Base-by-base conservation (phyloP, 2,888 invertebrate genomes). In the Dryocosmus kuriphilus region DNA sequence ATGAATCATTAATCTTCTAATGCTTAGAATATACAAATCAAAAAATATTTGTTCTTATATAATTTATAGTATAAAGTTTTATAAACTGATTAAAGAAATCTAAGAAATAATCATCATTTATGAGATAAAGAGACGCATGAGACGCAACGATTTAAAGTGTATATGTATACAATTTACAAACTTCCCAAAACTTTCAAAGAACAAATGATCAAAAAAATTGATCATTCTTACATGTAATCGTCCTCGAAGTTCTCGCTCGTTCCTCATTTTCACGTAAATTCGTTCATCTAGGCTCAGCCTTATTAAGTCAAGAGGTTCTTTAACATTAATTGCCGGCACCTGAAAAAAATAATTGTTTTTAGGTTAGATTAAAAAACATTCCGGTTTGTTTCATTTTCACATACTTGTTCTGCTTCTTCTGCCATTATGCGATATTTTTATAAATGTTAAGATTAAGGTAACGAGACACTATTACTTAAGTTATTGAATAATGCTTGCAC, bases 251-350 rank as follows among this genome's bases (percentile, higher is more conserved):
- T 99, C 99, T 78, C 99, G 94, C 90, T 99, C 99, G 91, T 98
- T 99, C 76, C 99, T 95, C 99, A 99, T 99, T 93, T 99, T 99
- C 0, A 99, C 99, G 88, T 98, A 99, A 89, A 99, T 99, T 88
- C 98, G 95, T 92, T 99, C 99, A 92, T 99, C 99, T 85, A 99
- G 94, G 93, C 99, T 99, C 16, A 99, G 94, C 80, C 99, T 95
- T 83, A 99, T 97, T 74, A 99, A 93, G 93, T 99, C 99, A 65
- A 99, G 93, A 0, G 99, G 99, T 91, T 99, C 99, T 92, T 99
- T 99, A 0, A 99, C 98, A 75, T 97, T 96, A 91, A 97, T 96
- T 41, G 96, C 96, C 82, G 97, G 96, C 71, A 96, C 94, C 97
- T 97, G 89, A 2, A 60, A 71, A 60, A 71, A 14, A 61, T 80